These are phyloP conservation scores for Oryzias sinensis DNA, from an alignment of 2,797 vertebrate genomes.

Conservation along the genomic window DNA sequence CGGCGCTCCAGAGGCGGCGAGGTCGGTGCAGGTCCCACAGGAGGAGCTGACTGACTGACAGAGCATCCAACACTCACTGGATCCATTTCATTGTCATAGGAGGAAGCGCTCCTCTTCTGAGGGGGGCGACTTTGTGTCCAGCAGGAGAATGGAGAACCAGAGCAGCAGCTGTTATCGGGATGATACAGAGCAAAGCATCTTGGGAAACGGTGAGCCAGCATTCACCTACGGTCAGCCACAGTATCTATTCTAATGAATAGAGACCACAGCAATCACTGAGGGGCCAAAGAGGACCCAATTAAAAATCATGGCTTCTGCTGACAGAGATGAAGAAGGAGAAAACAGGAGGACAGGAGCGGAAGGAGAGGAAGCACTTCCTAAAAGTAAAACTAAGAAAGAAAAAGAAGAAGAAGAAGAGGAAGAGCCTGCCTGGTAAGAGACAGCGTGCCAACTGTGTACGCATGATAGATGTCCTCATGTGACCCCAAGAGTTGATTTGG, in stretches of 20 bases:
- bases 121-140: conserved; percentile 61
- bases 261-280: not conserved
- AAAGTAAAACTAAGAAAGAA: conserved; percentile 90
- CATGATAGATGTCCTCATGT: no score
- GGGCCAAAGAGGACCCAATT: not conserved
- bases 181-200: conserved; percentile 52
- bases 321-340: conserved; percentile 74
- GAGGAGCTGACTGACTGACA: not conserved
- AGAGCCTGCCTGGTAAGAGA: conserved; percentile 74
- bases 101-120: conserved; percentile 56
- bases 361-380: conserved; percentile 85
- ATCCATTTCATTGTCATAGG: conserved; percentile 16
- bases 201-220: conserved; percentile 69
- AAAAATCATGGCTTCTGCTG: not conserved
- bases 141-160: conserved; percentile 73
- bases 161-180: conserved; percentile 65
- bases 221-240: not conserved
- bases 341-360: conserved; percentile 78
- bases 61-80: not conserved
- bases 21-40: conserved; percentile 27
- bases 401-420: conserved; percentile 91
- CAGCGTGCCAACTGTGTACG: no score
- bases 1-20: conserved; percentile 21
- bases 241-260: not conserved
- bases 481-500: no score